These are phyloP conservation scores for Lipotes vexillifer DNA, from an alignment of 2,113 vertebrate genomes.

Conservation along the genomic window DNA sequence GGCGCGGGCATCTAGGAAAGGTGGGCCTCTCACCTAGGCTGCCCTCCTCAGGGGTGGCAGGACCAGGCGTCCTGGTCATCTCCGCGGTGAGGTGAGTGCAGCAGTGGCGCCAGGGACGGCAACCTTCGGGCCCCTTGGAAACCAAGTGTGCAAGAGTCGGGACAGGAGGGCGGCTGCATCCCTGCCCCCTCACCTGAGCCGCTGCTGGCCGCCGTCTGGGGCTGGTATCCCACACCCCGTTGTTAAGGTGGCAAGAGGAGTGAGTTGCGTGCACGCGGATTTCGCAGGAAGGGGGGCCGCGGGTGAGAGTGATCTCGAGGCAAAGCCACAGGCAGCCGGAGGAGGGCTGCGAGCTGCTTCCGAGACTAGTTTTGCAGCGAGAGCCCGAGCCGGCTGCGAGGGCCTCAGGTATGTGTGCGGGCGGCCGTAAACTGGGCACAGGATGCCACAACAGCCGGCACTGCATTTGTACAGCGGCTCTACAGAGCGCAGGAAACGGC, in stretches of 20 bases:
- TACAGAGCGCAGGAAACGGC: background rate
- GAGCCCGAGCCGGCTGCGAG: background rate
- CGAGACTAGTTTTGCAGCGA: background rate
- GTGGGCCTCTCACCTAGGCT: background rate
- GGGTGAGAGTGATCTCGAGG: background rate
- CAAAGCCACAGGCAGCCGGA: background rate
- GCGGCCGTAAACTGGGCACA: background rate
- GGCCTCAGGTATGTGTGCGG: background rate
- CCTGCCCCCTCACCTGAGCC: no score
- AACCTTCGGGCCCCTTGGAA: background rate
- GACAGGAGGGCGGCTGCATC: no score
- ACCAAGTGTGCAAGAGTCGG: background rate
- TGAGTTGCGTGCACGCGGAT: background rate
- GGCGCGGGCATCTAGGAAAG: background rate
- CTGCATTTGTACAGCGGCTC: background rate
- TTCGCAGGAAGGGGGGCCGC: background rate
- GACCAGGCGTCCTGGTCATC: background rate
- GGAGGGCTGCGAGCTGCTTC: background rate
- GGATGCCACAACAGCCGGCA: no score
- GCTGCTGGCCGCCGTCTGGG: background rate
- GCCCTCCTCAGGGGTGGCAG: background rate
- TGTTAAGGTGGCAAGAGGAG: background rate
- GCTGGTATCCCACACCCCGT: background rate
- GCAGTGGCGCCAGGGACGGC: accelerated
- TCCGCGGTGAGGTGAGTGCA: background rate